phyloP scores from a whole-genome alignment of 2,888 invertebrate species.

The Linnaemya tessellans region DNA sequence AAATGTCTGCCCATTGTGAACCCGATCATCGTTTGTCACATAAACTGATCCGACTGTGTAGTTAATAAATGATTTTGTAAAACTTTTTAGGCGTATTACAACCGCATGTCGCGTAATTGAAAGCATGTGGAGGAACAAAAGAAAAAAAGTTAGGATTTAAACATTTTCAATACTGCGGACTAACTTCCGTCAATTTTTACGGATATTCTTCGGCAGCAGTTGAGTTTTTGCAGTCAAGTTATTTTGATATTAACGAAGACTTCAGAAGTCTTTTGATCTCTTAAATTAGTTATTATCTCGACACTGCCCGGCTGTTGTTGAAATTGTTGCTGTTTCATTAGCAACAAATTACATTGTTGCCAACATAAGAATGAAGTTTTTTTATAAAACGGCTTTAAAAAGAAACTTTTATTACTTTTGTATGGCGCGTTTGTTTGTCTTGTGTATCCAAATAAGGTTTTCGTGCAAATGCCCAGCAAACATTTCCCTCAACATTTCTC shows the following conservation, averaged over 20 bases:
- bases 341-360: constrained; percentile 58
- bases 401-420: constrained; percentile 51
- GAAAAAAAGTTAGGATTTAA: no score
- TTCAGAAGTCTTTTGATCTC: constrained; percentile 9
- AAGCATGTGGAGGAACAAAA: no score
- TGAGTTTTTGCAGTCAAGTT: background rate
- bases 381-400: constrained; percentile 52
- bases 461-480: background rate
- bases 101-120: no score
- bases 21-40: no score
- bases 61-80: no score
- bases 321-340: constrained; percentile 57
- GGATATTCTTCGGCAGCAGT: background rate
- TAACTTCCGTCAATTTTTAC: background rate
- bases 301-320: constrained; percentile 6
- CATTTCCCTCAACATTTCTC: no score
- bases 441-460: constrained; percentile 23
- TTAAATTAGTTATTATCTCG: constrained; percentile 25
- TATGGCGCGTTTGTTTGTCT: constrained; percentile 3
- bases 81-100: no score
- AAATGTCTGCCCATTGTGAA: no score
- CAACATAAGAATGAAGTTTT: constrained; percentile 48
- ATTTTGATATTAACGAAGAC: constrained; percentile 31
- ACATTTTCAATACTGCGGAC: background rate
- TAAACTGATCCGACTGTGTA: no score